Base-by-base conservation (phyloP, 2,113 vertebrate species). In the Corvus moneduloides region DNA sequence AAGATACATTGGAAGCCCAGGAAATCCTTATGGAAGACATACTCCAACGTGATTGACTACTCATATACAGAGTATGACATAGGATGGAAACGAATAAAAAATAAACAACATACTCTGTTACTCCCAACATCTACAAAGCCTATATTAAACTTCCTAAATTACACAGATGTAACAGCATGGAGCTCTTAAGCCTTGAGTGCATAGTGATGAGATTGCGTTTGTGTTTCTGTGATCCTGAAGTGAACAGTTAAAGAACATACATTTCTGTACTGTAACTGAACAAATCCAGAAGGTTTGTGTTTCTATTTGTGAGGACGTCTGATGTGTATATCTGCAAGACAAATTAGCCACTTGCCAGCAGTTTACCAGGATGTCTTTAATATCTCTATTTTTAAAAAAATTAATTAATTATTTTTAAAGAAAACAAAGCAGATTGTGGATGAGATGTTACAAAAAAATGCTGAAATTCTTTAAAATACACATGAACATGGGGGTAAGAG, bases 121-220 rank as follows among this genome's bases (percentile, higher is more conserved):
- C 84, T 84, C 64, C 83, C 62, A 95, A 95, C 93, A 97, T 96
- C 95, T 96, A 93, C 94, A 97, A 93, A 96, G 86, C 67, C 86
- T 91, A 84, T 95, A 96, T 97, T 92, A 89, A 95, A 96, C 90
- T 91, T 93, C 90, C 93, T 54, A 92, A 96, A 96, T 92, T 78
- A 88, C 92, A 95, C 95, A 94, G 95, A 95, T 92, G 91, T 92
- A 96, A 46, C 95, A 96, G 95, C 94, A 93, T 44, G 84, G 78
- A 85, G 84, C 90, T 86, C 95, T 95, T 83, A 73, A 96, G 94
- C 90, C 86, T 93, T 10, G 1, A 90, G 93, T 91, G 88, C 84
- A 81, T 71, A 67, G 49, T 92, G 91, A 96, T 95, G 90, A 91
- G 86, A 92, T 76, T 0, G 3, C 13, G 7, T 78, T 96, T 73